Conservation (phyloP, 1,140 invertebrate species). For the Dinoponera quadriceps region DNA sequence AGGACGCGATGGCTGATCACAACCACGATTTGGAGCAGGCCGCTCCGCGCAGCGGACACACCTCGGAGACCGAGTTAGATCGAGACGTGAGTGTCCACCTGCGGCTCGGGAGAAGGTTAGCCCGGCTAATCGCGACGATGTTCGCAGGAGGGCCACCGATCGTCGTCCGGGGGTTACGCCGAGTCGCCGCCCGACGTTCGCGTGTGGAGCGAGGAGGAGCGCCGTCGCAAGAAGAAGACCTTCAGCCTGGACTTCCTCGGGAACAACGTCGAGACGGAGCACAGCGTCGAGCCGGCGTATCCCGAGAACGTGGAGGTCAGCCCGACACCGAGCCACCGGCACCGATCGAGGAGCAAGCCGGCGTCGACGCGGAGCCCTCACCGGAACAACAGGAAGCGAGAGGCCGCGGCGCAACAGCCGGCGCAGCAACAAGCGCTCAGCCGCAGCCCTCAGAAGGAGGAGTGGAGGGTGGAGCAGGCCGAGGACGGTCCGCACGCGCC, state of each 20-base stretch:
- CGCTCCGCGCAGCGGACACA: conserved; percentile 72
- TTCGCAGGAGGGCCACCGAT: conserved; percentile 87
- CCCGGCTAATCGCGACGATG: background rate
- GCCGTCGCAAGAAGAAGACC: conserved; percentile 88
- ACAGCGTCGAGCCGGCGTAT: conserved; percentile 73
- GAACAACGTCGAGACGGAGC: conserved; percentile 84
- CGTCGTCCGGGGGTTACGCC: conserved; percentile 92
- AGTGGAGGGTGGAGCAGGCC: conserved; percentile 80
- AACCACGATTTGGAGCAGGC: conserved; percentile 74
- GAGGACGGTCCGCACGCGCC: conserved; percentile 86
- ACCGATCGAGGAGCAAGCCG: conserved; percentile 83
- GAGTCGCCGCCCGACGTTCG: conserved; percentile 90
- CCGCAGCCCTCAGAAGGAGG: conserved; percentile 82
- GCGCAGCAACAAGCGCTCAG: conserved; percentile 68
- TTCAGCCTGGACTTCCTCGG: conserved; percentile 90
- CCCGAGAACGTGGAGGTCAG: conserved; percentile 86
- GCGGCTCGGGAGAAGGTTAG: too few relatives aligned
- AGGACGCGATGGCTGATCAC: conserved; percentile 81
- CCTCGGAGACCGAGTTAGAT: conserved; percentile 79
- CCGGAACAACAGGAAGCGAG: conserved; percentile 84
- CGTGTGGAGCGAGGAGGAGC: conserved; percentile 88
- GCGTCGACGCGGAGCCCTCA: conserved; percentile 76
- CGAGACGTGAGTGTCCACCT: conserved; percentile 77
- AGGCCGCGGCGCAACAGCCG: conserved; percentile 81
- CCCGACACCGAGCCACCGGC: conserved; percentile 85